phyloP scores from a whole-genome alignment of 2,888 invertebrate species.

The Chydorus sphaericus region DNA sequence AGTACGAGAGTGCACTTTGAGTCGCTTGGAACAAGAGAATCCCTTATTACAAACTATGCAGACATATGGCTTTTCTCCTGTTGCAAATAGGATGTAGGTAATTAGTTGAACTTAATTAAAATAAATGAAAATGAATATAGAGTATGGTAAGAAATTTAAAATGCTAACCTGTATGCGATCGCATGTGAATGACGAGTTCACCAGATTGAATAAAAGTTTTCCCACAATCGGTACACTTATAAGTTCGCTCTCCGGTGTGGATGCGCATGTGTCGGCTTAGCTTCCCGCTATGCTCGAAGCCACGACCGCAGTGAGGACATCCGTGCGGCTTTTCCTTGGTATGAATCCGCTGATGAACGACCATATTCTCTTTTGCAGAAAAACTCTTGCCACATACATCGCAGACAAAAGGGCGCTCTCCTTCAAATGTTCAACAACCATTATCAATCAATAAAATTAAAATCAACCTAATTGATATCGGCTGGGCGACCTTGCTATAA shows the following conservation, averaged over 20 bases:
- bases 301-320: constrained; percentile 72
- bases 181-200: constrained; percentile 76
- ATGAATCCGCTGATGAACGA: constrained; percentile 73
- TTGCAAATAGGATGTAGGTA: too few relatives aligned
- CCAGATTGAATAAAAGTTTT: constrained; percentile 86
- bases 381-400: constrained; percentile 85
- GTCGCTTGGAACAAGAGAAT: constrained; percentile 79
- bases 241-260: constrained; percentile 78
- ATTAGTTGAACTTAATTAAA: too few relatives aligned
- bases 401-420: constrained; percentile 79
- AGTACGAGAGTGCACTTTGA: constrained; percentile 79
- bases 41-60: constrained; percentile 73
- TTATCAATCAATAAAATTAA: neutral
- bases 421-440: constrained; percentile 25
- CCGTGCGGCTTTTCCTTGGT: constrained; percentile 83
- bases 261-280: constrained; percentile 79
- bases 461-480: too few relatives aligned
- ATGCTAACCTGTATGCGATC: constrained; percentile 57
- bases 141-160: too few relatives aligned
- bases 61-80: constrained; percentile 46
- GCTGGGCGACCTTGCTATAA: too few relatives aligned
- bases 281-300: constrained; percentile 82
- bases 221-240: constrained; percentile 71
- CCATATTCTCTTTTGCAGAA: constrained; percentile 81
- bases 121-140: neutral